Percentiles rank a stretch among this genome's conserved stretches.
phyloP scores from a whole-genome alignment of 1,140 invertebrate genomes.

The Drosophila arizonae region DNA sequence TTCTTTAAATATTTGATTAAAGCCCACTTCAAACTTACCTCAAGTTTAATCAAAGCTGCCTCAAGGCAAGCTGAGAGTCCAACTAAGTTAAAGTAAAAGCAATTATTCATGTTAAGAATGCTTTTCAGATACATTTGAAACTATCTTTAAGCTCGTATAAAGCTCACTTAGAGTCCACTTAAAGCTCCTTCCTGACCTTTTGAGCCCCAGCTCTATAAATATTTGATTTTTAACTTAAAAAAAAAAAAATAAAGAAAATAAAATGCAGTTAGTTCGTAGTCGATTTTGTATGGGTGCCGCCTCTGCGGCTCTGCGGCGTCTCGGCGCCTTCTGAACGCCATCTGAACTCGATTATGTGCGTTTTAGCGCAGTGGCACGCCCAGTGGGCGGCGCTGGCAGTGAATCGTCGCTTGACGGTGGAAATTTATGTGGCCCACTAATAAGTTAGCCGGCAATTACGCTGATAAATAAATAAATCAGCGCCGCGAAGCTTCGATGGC shows the following conservation, averaged over 20 bases:
- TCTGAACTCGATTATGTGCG: conserved; percentile 9
- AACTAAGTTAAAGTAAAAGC: no score
- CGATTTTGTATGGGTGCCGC: no score
- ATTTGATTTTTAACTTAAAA: not conserved
- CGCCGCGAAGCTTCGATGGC: conserved; percentile 46
- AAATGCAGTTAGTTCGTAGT: no score
- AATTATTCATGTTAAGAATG: no score
- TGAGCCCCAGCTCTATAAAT: no score
- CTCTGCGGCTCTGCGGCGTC: not conserved
- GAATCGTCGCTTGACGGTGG: conserved; percentile 21
- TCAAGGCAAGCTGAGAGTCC: no score
- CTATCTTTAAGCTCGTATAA: not conserved
- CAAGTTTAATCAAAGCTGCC: no score
- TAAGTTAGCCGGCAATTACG: conserved; percentile 67
- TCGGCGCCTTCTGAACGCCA: not conserved
- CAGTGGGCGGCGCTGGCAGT: conserved; percentile 5
- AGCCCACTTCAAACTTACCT: no score
- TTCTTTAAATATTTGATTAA: no score
- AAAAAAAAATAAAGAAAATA: no score
- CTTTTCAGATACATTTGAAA: no score
- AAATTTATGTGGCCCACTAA: conserved; percentile 55
- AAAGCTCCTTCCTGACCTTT: not conserved
- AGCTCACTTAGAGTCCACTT: not conserved
- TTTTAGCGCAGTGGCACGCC: conserved; percentile 20
- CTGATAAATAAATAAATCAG: conserved; percentile 81